Base-by-base conservation (phyloP, 2,797 vertebrate species). In the Mormyrus proboscirostris region DNA sequence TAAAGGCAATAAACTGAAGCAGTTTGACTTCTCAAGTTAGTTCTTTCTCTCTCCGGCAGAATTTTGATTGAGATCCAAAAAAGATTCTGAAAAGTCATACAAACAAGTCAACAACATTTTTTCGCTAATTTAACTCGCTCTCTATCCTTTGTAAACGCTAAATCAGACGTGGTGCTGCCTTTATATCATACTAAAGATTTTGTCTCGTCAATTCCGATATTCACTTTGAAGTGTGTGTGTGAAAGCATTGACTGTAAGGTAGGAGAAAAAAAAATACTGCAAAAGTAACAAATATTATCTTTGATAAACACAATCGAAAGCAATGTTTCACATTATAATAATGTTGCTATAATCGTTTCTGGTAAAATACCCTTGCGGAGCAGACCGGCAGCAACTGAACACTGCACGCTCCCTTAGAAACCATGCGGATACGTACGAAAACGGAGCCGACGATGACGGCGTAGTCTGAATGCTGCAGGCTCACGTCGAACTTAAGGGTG, bases 361-460 rank as follows among this genome's bases (percentile, higher is more conserved):
- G 16, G 38, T 82, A 47, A 47, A 44, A n/a, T 79, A 8, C 16
- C 41, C 76, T 41, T 47, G 47, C 19, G 0, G 38, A 47, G 76
- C 41, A 82, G 41, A 82, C 8, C 41, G 1, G 41, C 0, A 82
- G n/a, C 41, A n/a, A n/a, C 19, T 44, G 7, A 38, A n/a, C 19
- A 47, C 6, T 47, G 16, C 41, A 38, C 14, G 12, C 19, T n/a
- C 76, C 76, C 76, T 10, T 82, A 82, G 76, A 82, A 82, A 82
- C 7, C 16, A 44, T 19, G 76, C 57, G 29, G 25, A 19, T 83
- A 1, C 93, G 93, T 51, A 95, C 94, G 92, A 94, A 85, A 0
- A 92, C 0, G 14, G 92, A 93, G 14, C 90, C 25, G 2, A 94
- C 83, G 5, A 93, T 22, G 22, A 91, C 62, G 0, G 87, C 1